Evolutionary conservation across 2,888 invertebrate species (phyloP), one percentile per base, ranked within the genome.

Genomic region (Thera obeliscata): DNA sequence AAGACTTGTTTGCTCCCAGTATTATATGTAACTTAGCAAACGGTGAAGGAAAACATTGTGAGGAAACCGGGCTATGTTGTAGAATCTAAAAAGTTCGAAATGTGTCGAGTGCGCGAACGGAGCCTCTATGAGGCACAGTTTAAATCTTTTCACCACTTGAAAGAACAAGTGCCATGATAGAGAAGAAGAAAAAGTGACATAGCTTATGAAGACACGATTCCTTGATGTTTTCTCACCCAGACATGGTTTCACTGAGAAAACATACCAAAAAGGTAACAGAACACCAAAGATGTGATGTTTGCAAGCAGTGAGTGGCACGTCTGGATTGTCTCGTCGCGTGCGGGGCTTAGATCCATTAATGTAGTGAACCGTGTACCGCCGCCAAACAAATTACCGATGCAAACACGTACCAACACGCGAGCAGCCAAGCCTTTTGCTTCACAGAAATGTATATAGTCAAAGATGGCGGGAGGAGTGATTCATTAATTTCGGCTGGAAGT

Each of bases 381-480:
- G 87, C 90, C 90, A 92, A 93, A 93, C 93, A 93, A 93, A 93
- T 93, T 93, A 93, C 88, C 80, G 90, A 93, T 92, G 92, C 93
- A 93, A 93, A 93, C 92, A 93, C 91, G 86, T 88, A 85, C 85
- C 86, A 87, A 86, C 93, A 93, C 93, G 93, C 93, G 85, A 92
- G 81, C 86, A 82, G 82, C 87, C 84, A 90, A 92, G 90, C 88
- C 87, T 91, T 91, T 86, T 90, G 90, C 91, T 69, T 70, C 70
- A 70, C 61, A 68, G 68, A 70, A 68, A 66, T 67, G 50, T 67
- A 62, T 65, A 52, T 52, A 60, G 69, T 48, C 56, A 58, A 63
- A 64, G 60, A 56, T 54, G 54, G 61, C 56, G 54, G 54, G 41
- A 11, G 56, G 48, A 55, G 61, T 66, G 61, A 52, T 54, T 54